These are phyloP conservation scores for Parnassius smintheus DNA, from an alignment of 2,888 invertebrate genomes.

Conservation along the genomic window DNA sequence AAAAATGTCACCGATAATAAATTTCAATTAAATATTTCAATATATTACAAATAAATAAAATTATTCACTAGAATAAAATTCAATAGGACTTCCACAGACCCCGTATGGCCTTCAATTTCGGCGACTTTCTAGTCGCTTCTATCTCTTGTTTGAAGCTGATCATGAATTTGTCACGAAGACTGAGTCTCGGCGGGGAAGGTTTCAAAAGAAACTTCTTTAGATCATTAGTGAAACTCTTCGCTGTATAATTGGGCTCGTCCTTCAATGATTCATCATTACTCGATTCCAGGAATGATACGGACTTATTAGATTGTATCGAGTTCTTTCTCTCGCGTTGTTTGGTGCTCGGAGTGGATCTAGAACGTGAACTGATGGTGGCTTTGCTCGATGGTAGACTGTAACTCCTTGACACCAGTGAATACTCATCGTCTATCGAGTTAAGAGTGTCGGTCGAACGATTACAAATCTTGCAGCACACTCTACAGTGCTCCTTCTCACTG, in stretches of 20 bases:
- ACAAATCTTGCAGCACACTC: conserved; percentile 64
- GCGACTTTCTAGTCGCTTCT: conserved; percentile 70
- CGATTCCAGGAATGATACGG: conserved; percentile 74
- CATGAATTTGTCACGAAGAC: conserved; percentile 72
- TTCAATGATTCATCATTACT: conserved; percentile 64
- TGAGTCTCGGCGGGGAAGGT: conserved; percentile 67
- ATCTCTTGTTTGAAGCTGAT: conserved; percentile 74
- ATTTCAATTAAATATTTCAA: conserved; percentile 20
- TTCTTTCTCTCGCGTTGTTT: conserved; percentile 57
- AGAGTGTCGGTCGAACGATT: conserved; percentile 65
- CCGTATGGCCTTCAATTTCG: conserved; percentile 73
- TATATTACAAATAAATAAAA: conserved; percentile 26
- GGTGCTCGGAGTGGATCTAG: conserved; percentile 45
- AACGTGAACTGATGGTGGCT: conserved; percentile 38
- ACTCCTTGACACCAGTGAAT: conserved; percentile 62
- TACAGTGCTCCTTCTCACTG: conserved; percentile 64
- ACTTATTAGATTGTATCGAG: conserved; percentile 74
- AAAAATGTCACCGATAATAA: conserved; percentile 16
- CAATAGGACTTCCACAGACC: conserved; percentile 78
- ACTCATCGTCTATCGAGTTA: conserved; percentile 67
- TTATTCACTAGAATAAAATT: conserved; percentile 28
- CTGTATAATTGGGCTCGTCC: conserved; percentile 75
- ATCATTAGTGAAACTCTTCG: conserved; percentile 77
- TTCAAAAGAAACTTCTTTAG: conserved; percentile 71
- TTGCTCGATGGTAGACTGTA: conserved; percentile 54